phyloP scores from a whole-genome alignment of 2,888 invertebrate species.

The Lagria hirta region DNA sequence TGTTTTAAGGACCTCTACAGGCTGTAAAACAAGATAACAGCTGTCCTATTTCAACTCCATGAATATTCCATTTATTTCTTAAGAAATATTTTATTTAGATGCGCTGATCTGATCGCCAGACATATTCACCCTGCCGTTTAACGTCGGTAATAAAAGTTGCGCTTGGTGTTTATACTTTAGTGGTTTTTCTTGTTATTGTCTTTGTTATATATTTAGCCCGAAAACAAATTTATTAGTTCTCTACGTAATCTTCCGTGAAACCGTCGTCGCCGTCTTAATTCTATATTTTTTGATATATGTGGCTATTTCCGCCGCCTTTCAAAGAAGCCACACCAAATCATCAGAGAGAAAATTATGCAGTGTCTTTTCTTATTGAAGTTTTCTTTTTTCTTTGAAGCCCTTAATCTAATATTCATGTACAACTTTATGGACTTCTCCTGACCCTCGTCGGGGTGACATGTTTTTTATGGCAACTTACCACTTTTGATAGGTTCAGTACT shows the following conservation, averaged over 20 bases:
- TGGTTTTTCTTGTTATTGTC: conserved; percentile 31
- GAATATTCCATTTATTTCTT: conserved; percentile 9
- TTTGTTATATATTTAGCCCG: conserved; percentile 25
- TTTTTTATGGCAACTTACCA: conserved; percentile 39
- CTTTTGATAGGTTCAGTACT: conserved; percentile 39
- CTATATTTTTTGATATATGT: conserved; percentile 16
- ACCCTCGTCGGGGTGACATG: conserved; percentile 39
- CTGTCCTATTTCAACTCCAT: conserved; percentile 5
- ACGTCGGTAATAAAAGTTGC: conserved; percentile 35
- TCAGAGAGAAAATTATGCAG: conserved; percentile 14
- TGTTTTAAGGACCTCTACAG: too few species aligned
- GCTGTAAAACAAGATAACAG: too few species aligned
- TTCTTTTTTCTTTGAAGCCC: conserved; percentile 33
- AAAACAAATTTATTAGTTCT: conserved; percentile 21
- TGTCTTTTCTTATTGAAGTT: conserved; percentile 14
- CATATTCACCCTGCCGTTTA: conserved; percentile 37
- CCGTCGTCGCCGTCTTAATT: conserved; percentile 11
- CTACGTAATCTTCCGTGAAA: conserved; percentile 25
- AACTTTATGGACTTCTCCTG: conserved; percentile 40
- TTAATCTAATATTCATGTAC: conserved; percentile 46
- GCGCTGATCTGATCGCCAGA: conserved; percentile 29
- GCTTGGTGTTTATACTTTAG: conserved; percentile 36
- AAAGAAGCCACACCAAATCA: conserved; percentile 5
- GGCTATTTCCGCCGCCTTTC: conserved; percentile 3
- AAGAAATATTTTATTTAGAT: conserved; percentile 11